These are phyloP conservation scores for Dolichopus griseipennis DNA, from an alignment of 2,888 invertebrate species.

Conservation along the genomic window DNA sequence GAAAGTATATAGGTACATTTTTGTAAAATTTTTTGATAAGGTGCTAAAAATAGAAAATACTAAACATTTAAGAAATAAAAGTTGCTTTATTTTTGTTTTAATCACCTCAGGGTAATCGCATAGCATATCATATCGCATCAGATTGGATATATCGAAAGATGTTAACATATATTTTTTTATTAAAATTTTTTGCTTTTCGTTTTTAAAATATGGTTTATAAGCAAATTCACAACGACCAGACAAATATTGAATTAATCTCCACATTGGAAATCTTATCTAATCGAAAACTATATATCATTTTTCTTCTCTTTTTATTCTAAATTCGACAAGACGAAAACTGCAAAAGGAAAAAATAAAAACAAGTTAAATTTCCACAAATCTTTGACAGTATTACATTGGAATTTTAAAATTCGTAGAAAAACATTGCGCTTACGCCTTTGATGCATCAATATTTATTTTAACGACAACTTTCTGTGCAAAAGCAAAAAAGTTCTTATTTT, in stretches of 20 bases:
- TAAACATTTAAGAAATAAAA: background rate
- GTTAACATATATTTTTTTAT: background rate
- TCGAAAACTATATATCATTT: background rate
- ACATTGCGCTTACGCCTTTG: conserved; percentile 6
- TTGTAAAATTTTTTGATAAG: background rate
- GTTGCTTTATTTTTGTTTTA: background rate
- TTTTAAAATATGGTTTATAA: background rate
- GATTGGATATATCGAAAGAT: background rate
- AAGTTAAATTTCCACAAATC: background rate
- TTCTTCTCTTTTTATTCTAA: background rate
- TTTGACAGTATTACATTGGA: background rate
- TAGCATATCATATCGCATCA: background rate
- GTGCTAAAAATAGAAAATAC: background rate
- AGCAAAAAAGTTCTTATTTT: background rate
- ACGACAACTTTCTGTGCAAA: background rate
- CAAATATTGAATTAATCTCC: conserved; percentile 1
- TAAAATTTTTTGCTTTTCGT: background rate
- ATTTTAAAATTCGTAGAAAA: conserved; percentile 1
- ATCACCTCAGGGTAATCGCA: background rate
- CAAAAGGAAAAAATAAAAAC: background rate
- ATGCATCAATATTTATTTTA: background rate
- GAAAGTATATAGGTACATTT: too few species aligned
- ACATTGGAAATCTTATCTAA: conserved; percentile 4
- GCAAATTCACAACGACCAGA: background rate
- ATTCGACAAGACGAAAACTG: background rate